A percentile compares a stretch with the other conserved stretches of the same genome.
phyloP scores from a whole-genome alignment of 2,888 invertebrate species.

The Oscheius sp. region DNA sequence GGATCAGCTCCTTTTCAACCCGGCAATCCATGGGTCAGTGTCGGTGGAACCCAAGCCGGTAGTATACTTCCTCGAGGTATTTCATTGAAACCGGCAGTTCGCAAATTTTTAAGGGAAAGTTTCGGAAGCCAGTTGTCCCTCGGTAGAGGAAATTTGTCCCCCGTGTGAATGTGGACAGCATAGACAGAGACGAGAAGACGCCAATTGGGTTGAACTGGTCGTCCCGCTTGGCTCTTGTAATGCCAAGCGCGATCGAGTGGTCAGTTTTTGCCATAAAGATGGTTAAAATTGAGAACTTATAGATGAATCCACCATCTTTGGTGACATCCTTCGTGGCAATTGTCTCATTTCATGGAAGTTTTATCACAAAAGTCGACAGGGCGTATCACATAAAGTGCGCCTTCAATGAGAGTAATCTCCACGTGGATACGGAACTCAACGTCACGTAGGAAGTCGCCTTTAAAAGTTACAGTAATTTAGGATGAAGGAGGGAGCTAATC shows the following conservation, averaged over 20 bases:
- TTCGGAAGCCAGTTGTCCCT: conserved; percentile 2
- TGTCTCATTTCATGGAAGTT: conserved; percentile 71
- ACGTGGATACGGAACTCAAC: conserved; percentile 64
- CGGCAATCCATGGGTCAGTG: background rate
- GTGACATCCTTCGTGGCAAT: conserved; percentile 69
- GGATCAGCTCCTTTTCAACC: background rate
- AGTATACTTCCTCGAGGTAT: background rate
- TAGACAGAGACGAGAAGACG: conserved; percentile 36
- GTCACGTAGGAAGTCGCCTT: conserved; percentile 56
- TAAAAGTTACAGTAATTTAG: background rate
- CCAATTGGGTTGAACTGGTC: conserved; percentile 61
- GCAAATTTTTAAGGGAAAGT: background rate
- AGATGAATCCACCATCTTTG: conserved; percentile 70
- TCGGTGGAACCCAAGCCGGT: background rate
- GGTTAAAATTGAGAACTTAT: conserved; percentile 30
- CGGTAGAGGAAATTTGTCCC: conserved; percentile 27
- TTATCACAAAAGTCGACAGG: conserved; percentile 71
- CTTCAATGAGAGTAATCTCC: conserved; percentile 66
- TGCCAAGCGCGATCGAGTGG: conserved; percentile 67
- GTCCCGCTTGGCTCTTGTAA: conserved; percentile 69
- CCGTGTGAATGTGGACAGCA: conserved; percentile 45
- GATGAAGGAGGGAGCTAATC: conserved; percentile 27
- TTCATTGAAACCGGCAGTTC: background rate
- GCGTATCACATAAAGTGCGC: conserved; percentile 71
- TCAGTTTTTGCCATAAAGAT: conserved; percentile 38